These are phyloP conservation scores for Pipistrellus nathusii DNA, from an alignment of 2,797 vertebrate species.

Conservation along the genomic window DNA sequence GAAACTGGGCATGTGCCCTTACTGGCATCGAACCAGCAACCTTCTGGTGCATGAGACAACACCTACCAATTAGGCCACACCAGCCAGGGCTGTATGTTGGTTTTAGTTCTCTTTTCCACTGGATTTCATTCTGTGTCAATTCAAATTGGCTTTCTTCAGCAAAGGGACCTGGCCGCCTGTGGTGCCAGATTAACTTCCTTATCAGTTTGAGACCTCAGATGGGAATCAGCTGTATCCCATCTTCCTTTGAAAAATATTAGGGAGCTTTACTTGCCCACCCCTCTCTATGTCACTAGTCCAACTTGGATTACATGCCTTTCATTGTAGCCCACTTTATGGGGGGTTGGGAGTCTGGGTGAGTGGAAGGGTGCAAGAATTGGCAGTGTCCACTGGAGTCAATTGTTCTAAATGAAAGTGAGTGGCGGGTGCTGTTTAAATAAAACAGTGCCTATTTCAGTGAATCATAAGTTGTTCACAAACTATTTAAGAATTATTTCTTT, in stretches of 20 bases:
- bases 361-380: not conserved
- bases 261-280: not conserved
- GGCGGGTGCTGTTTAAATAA: not conserved
- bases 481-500: constrained; percentile 23
- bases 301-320: not conserved
- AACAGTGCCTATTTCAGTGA: not conserved
- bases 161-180: not conserved
- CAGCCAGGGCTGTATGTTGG: not conserved
- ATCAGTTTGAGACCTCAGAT: not conserved
- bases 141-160: not conserved
- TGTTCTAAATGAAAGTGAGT: not conserved
- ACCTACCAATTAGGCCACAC: not conserved
- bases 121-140: not conserved
- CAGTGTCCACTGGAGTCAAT: not conserved
- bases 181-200: not conserved
- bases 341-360: not conserved
- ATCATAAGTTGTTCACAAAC: not conserved
- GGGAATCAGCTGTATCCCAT: not conserved
- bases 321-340: not conserved
- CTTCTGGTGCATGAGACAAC: not conserved
- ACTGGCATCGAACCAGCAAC: not conserved
- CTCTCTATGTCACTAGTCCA: not conserved
- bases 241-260: not conserved
- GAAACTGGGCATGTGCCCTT: not conserved
- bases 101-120: constrained; percentile 10